Evolutionary conservation across 2,113 vertebrate genomes (phyloP), one percentile per base, ranked within the genome.

Genomic region (Menidia beryllina): DNA sequence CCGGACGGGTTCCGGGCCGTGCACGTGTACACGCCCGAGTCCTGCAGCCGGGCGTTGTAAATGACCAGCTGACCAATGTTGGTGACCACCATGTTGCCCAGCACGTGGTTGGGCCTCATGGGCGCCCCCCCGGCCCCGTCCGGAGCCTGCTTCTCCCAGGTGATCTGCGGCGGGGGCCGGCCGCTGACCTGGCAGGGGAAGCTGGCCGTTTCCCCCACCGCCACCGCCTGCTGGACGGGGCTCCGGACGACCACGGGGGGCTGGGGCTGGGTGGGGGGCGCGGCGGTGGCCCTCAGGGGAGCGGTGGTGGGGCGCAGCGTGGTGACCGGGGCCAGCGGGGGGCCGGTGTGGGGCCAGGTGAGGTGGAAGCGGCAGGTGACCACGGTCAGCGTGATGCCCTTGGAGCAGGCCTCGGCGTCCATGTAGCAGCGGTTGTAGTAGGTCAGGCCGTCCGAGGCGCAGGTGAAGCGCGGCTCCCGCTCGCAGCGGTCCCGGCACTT

Each of bases 351-450:
- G 17, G 95, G 96, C 96, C 96, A 96, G 70, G 94, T 95, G 3
- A 97, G 94, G 47, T 98, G 96, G 62, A 97, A 96, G 71, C 94
- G 94, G 41, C 98, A 99, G 30, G 93, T 95, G 82, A 98, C 97
- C 0, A 98, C 95, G 0, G 94, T 93, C 58, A 99, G 91, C 0
- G 93, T 94, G 70, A 96, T 95, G 71, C 97, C 97, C 55, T 96
- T 98, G 78, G 95, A 95, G 72, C 98, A 99, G 4, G 98, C 98
- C 87, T 99, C 98, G 0, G 98, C 98, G 0, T 99, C 97, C 98
- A 99, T 99, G 93, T 96, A 99, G 85, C 98, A 99, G 79, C 94
- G 96, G 85, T 99, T 99, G 87, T 98, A 99, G 90, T 99, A 99
- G 27, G 97, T 99, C 92, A 99, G 95, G 51, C 98, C 97, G 0